Evolutionary conservation across 2,888 invertebrate species (phyloP).

Genomic region (Melanargia galathea): DNA sequence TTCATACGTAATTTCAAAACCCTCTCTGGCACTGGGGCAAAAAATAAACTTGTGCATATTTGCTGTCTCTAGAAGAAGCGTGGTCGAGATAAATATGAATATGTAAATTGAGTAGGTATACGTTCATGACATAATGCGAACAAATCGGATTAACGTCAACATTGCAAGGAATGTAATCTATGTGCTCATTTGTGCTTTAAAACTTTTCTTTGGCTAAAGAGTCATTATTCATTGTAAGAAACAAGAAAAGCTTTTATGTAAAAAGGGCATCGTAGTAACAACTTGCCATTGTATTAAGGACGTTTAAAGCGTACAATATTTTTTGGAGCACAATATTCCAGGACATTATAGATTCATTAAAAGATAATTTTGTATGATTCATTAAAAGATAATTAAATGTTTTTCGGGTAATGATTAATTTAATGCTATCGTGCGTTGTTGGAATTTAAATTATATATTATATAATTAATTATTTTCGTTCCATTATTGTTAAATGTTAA

Average conservation of each 20-base stretch:
- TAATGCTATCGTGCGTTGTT: too few relatives aligned
- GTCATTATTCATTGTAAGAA: slow-evolving; percentile 38
- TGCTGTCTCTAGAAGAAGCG: slow-evolving; percentile 23
- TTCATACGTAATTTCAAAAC: slow-evolving; percentile 21
- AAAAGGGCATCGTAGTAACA: slow-evolving; percentile 24
- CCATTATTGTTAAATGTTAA: too few relatives aligned
- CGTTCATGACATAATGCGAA: slow-evolving; percentile 58
- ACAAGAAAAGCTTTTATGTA: slow-evolving; percentile 38
- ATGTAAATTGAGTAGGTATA: slow-evolving; percentile 39
- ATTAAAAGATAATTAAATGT: too few relatives aligned
- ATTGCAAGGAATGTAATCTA: slow-evolving; percentile 49
- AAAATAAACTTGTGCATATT: slow-evolving; percentile 24
- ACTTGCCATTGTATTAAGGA: slow-evolving; percentile 12
- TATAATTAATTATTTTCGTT: too few relatives aligned
- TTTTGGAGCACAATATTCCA: not conserved
- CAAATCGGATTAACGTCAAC: slow-evolving; percentile 66
- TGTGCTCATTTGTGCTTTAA: slow-evolving; percentile 44
- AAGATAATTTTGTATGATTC: not conserved
- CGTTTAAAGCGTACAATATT: not conserved
- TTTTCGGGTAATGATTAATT: too few relatives aligned
- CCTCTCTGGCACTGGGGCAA: slow-evolving; percentile 16
- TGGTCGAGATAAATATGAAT: slow-evolving; percentile 26
- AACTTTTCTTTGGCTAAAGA: slow-evolving; percentile 39
- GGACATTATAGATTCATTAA: not conserved
- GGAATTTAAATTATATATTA: too few relatives aligned